These are phyloP conservation scores for Tipula helvola DNA, from an alignment of 2,888 invertebrate species.

Conservation along the genomic window DNA sequence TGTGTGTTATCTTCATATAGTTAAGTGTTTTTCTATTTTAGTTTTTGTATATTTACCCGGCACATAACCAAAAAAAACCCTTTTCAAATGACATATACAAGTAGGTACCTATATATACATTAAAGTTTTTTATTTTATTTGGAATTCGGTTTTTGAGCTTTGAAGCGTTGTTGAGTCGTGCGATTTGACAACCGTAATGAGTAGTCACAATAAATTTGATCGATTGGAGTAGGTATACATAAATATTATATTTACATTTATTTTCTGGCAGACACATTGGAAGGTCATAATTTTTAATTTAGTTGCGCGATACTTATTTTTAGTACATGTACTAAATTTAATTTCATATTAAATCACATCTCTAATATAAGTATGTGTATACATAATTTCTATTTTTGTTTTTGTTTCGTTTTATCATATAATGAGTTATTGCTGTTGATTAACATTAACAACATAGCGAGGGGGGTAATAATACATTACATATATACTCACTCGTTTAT, in stretches of 20 bases:
- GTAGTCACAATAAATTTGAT: neutral
- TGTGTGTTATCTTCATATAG: neutral
- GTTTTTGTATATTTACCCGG: neutral
- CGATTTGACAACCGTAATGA: neutral
- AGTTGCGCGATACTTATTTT: neutral
- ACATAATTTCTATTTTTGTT: neutral
- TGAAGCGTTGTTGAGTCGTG: neutral
- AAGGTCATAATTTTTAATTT: neutral
- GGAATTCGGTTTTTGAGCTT: neutral
- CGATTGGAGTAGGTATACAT: neutral
- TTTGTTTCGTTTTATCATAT: neutral
- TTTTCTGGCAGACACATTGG: neutral
- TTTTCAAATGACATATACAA: neutral
- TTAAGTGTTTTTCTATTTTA: neutral
- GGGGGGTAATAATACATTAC: neutral
- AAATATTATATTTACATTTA: too few species aligned
- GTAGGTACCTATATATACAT: too few species aligned
- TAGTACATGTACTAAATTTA: neutral
- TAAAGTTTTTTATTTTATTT: neutral
- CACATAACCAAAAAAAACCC: neutral
- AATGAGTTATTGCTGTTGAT: neutral
- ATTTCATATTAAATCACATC: neutral
- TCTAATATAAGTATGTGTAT: neutral
- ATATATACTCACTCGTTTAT: neutral
- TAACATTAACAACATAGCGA: neutral